Evolutionary conservation across 2,113 vertebrate genomes (phyloP).

Genomic region (Erinaceus europaeus): DNA sequence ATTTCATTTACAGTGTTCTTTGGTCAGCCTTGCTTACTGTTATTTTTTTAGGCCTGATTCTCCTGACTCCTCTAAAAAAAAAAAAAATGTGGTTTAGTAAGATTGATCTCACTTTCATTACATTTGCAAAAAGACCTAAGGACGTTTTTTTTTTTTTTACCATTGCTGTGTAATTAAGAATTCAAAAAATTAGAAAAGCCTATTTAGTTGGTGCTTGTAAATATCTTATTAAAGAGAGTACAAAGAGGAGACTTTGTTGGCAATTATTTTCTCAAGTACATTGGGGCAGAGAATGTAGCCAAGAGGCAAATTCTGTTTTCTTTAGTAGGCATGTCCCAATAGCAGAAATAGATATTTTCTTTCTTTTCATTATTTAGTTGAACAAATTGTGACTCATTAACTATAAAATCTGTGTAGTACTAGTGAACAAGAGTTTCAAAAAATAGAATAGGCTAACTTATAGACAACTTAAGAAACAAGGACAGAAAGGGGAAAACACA

Average conservation of each 20-base stretch:
- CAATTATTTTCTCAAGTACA: background rate
- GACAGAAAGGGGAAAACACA: too few relatives aligned
- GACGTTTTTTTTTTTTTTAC: background rate
- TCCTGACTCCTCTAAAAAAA: background rate
- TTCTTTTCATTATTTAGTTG: background rate
- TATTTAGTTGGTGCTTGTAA: too few relatives aligned
- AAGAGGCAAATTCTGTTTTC: background rate
- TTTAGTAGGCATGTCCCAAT: background rate
- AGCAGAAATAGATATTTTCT: background rate
- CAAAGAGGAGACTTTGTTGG: background rate
- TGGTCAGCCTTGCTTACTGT: background rate
- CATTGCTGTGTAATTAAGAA: background rate
- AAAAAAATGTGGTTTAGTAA: background rate
- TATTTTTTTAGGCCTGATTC: background rate
- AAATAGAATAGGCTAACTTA: too few relatives aligned
- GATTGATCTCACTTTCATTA: background rate
- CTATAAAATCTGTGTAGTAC: background rate
- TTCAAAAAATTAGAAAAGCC: conserved; percentile 12
- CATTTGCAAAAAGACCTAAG: background rate
- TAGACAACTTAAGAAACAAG: too few relatives aligned
- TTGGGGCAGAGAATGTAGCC: background rate
- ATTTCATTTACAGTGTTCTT: background rate
- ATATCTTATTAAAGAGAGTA: background rate
- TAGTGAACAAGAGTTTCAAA: background rate
- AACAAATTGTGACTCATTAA: background rate